Conservation (phyloP, 2,113 vertebrate genomes). For the Solea solea region DNA sequence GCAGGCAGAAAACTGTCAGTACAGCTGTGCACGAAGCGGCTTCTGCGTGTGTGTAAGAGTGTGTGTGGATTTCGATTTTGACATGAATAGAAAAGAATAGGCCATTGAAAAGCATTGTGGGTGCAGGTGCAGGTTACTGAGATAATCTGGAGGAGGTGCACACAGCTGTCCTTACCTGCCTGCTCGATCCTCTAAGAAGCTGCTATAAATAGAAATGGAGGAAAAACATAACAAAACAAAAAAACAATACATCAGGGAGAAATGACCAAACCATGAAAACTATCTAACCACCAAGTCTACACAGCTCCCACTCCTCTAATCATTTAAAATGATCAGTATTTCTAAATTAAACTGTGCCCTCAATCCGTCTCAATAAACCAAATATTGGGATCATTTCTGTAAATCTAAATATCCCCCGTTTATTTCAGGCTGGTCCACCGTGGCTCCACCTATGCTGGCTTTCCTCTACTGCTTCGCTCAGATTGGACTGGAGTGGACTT, state of each 20-base stretch:
- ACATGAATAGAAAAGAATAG: slow-evolving; percentile 72
- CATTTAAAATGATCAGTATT: no score
- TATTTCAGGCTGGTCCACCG: slow-evolving; percentile 75
- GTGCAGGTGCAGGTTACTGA: slow-evolving; percentile 71
- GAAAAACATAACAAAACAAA: neutral
- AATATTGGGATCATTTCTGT: neutral
- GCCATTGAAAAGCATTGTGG: slow-evolving; percentile 67
- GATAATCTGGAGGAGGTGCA: slow-evolving; percentile 66
- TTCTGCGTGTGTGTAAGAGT: slow-evolving; percentile 20
- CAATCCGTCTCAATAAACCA: neutral
- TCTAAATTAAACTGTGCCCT: neutral
- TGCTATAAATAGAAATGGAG: slow-evolving; percentile 58
- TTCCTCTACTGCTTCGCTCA: slow-evolving; percentile 85
- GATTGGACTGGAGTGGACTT: slow-evolving; percentile 79
- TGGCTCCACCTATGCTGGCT: slow-evolving; percentile 72
- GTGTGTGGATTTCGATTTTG: slow-evolving; percentile 55
- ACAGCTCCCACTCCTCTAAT: no score
- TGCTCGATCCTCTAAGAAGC: slow-evolving; percentile 36
- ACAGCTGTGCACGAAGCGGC: slow-evolving; percentile 53
- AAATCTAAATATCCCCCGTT: neutral
- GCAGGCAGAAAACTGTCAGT: slow-evolving; percentile 21
- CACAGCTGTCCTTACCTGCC: slow-evolving; percentile 65
- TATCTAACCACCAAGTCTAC: neutral
- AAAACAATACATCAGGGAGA: neutral
- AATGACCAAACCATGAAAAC: neutral